A percentile compares a stretch with the other conserved stretches of the same genome.
Conservation (phyloP, 2,888 invertebrate species). For the Spodoptera picta region DNA sequence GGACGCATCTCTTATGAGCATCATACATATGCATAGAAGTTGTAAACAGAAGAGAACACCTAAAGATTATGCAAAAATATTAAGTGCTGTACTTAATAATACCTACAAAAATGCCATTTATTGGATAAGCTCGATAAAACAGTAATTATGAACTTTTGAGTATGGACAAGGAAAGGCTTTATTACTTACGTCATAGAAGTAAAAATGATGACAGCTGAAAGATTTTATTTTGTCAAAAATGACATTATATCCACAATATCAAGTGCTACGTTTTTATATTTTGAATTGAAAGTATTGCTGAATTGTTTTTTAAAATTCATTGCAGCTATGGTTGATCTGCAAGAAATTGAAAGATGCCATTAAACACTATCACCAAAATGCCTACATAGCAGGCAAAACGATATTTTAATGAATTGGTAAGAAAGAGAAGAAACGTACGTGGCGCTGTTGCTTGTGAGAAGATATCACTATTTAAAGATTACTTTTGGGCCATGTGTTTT, state of each 20-base stretch:
- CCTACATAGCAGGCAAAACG: slow-evolving; percentile 5
- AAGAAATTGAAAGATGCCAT: slow-evolving; percentile 17
- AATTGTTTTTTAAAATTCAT: slow-evolving; percentile 12
- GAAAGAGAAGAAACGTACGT: not conserved
- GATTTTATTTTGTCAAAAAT: slow-evolving; percentile 29
- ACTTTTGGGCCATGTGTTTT: slow-evolving; percentile 30
- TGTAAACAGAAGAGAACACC: slow-evolving; percentile 60
- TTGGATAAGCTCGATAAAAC: slow-evolving; percentile 42
- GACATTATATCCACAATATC: slow-evolving; percentile 27
- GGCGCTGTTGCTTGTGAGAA: not conserved
- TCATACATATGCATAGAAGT: slow-evolving; percentile 67
- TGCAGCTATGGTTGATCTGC: slow-evolving; percentile 9
- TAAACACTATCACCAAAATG: slow-evolving; percentile 15
- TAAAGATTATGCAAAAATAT: slow-evolving; percentile 64
- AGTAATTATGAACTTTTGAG: not conserved
- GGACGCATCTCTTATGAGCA: slow-evolving; percentile 76
- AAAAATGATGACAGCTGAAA: slow-evolving; percentile 33
- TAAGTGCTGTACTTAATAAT: slow-evolving; percentile 66
- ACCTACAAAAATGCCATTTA: slow-evolving; percentile 67
- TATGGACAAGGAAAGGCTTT: slow-evolving; percentile 34
- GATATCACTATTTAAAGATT: not conserved
- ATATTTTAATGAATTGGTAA: slow-evolving; percentile 8
- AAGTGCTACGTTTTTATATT: slow-evolving; percentile 5
- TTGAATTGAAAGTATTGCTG: slow-evolving; percentile 11
- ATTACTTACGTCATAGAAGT: slow-evolving; percentile 13